Percentiles rank a stretch among this genome's conserved stretches.
Evolutionary conservation across 2,113 vertebrate species (phyloP).

Genomic region (Saguinus imperator): DNA sequence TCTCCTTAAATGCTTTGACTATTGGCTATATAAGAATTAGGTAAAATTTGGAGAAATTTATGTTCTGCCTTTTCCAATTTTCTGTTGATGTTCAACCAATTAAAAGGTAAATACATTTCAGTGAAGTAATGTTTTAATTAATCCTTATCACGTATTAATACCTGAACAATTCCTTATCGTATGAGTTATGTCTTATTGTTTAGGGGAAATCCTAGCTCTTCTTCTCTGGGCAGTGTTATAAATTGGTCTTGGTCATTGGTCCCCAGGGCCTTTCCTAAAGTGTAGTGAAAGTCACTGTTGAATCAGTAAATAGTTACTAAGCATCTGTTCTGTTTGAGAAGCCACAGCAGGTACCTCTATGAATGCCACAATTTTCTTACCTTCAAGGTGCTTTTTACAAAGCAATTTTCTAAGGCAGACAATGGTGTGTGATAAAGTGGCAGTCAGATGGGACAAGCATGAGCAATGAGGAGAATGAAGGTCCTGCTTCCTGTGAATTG

Average conservation of each 20-base stretch:
- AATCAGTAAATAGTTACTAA: background rate
- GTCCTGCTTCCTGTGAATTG: background rate
- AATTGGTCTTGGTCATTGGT: background rate
- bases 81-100: conserved; percentile 10
- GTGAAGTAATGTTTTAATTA: conserved; percentile 31
- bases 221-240: background rate
- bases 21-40: background rate
- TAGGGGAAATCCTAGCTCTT: background rate
- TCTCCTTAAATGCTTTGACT: conserved; percentile 43
- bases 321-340: conserved; percentile 24
- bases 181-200: background rate
- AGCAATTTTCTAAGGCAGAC: background rate
- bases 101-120: conserved; percentile 43
- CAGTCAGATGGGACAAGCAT: background rate
- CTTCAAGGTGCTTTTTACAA: background rate
- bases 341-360: background rate
- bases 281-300: background rate
- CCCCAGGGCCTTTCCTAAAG: background rate
- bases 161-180: background rate
- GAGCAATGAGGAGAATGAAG: background rate
- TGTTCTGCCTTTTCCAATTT: conserved; percentile 43
- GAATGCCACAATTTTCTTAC: background rate
- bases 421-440: background rate
- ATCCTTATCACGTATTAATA: conserved; percentile 39
- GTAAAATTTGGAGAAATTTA: conserved; percentile 40